Conservation (phyloP, 2,888 invertebrate species). For the Lucinisca nassula region DNA sequence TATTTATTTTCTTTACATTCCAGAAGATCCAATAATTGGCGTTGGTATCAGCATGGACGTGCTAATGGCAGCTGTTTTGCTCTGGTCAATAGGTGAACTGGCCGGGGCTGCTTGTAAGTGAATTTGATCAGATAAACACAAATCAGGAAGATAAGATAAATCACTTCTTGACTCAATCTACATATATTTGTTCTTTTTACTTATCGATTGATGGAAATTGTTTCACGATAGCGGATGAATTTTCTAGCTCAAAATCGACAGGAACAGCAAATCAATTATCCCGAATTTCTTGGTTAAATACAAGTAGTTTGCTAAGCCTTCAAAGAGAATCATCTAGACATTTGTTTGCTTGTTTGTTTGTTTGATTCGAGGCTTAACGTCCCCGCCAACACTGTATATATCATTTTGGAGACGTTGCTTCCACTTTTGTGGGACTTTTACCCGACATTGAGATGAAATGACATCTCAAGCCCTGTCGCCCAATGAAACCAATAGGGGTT, state of each 20-base stretch:
- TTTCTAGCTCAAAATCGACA: no score
- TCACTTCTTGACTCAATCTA: background rate
- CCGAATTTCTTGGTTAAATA: no score
- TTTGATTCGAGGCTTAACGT: background rate
- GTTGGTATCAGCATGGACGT: conserved; percentile 1
- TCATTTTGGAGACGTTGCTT: no score
- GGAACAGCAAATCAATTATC: no score
- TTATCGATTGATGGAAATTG: background rate
- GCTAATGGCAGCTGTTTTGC: background rate
- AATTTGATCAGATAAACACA: background rate
- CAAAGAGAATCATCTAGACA: background rate
- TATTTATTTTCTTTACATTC: no score
- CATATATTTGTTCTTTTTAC: background rate
- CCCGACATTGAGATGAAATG: no score
- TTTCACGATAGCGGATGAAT: background rate
- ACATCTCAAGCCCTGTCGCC: no score
- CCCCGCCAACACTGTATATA: no score
- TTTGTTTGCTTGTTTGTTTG: no score
- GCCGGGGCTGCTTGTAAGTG: background rate
- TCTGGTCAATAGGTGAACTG: background rate
- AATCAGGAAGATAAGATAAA: background rate
- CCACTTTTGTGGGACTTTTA: no score
- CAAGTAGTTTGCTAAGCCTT: background rate
- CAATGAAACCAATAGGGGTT: no score
- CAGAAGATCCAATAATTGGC: no score